Conservation (phyloP, 2,888 invertebrate species). For the Sphaerophoria taeniata region DNA sequence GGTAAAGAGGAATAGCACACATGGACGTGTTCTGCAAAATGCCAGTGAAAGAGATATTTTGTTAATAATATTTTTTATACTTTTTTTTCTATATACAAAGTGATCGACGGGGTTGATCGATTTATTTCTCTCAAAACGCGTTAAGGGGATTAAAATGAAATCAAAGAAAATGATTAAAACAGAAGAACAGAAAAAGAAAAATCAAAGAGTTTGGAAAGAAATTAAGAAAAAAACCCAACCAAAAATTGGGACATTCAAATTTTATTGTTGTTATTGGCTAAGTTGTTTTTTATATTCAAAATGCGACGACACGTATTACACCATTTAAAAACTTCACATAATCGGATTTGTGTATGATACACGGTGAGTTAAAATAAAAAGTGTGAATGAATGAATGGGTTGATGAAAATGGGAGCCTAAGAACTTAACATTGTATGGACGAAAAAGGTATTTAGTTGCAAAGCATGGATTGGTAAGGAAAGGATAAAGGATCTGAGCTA, state of each 20-base stretch:
- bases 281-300: conserved; percentile 57
- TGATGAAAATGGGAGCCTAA: neutral
- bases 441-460: too few relatives aligned
- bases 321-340: conserved; percentile 69
- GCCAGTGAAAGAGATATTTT: conserved; percentile 66
- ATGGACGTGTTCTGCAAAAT: conserved; percentile 65
- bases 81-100: neutral
- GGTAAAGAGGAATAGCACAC: neutral
- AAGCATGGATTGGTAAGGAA: too few relatives aligned
- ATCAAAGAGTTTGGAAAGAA: conserved; percentile 15
- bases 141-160: neutral
- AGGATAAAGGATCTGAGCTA: too few relatives aligned
- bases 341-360: conserved; percentile 62
- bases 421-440: too few relatives aligned
- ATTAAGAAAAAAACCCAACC: conserved; percentile 1
- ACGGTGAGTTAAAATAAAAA: conserved; percentile 44
- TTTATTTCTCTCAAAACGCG: conserved; percentile 69
- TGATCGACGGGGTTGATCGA: neutral
- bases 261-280: conserved; percentile 39
- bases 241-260: conserved; percentile 28
- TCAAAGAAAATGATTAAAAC: neutral
- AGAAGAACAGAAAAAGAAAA: neutral
- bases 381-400: conserved; percentile 45
- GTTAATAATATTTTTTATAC: neutral
- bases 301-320: conserved; percentile 74